These are phyloP conservation scores for Ptychochromis oligacanthus DNA, from an alignment of 2,113 vertebrate genomes.

Conservation along the genomic window DNA sequence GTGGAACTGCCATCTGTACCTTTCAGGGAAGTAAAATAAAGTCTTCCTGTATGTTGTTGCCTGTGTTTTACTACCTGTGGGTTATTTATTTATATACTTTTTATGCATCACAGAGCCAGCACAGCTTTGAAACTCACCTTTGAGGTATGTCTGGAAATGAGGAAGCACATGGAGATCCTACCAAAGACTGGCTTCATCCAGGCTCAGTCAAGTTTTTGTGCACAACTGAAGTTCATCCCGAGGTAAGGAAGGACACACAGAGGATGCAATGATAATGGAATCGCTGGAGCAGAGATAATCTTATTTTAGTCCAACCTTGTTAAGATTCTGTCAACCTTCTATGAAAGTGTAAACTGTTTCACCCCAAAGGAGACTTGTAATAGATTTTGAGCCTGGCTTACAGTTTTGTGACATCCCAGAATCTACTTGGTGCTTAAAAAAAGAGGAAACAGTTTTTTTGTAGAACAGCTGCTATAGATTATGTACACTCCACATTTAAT, in stretches of 20 bases:
- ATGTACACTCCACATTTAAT: background rate
- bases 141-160: constrained; percentile 86
- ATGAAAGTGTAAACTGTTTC: constrained; percentile 36
- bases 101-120: constrained; percentile 82
- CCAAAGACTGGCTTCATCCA: constrained; percentile 87
- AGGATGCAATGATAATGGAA: constrained; percentile 55
- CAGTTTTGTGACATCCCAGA: background rate
- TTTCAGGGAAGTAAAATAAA: background rate
- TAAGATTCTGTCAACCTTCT: constrained; percentile 49
- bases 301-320: constrained; percentile 56
- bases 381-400: background rate
- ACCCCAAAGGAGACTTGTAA: constrained; percentile 18
- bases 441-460: background rate
- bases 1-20: background rate
- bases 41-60: background rate
- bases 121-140: constrained; percentile 84
- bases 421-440: background rate
- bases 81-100: background rate
- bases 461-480: background rate
- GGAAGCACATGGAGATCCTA: constrained; percentile 88
- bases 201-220: constrained; percentile 82
- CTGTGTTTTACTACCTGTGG: background rate
- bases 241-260: constrained; percentile 80
- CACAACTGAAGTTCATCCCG: constrained; percentile 90
- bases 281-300: constrained; percentile 50